Evolutionary conservation across 2,797 vertebrate genomes (phyloP), one percentile per base, ranked within the genome.

Genomic region (Myotis pilosus): DNA sequence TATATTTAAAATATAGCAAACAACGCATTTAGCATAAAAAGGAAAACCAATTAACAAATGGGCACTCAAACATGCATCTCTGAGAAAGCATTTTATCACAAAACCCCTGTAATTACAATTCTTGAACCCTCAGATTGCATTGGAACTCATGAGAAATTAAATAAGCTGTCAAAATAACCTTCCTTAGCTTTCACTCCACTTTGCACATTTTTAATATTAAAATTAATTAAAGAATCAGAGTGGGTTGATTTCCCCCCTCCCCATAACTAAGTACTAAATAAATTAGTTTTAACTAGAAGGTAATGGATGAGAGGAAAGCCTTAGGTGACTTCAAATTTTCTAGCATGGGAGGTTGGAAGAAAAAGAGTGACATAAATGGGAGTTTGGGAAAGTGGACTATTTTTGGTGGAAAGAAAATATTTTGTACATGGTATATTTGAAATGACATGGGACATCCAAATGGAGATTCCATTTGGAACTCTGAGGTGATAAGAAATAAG

Each of bases 1-100:
- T 96, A 89, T 95, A 95, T 88, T 97, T 87, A 96, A 97, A 97
- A 95, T 68, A 85, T 66, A 79, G 91, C 88, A 85, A 71, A 64
- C 68, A 93, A 93, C 68, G 68, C 81, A 93, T 93, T 95, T 94
- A 81, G 88, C 94, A 94, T 78, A 87, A 80, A 89, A 89, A 82
- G 85, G 91, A 91, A 96, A 95, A 92, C 44, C 87, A 96, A 80
- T 95, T 89, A 93, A 93, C 53, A 94, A 96, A 89, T n/a, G 72
- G 69, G 36, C 85, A 85, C 57, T 96, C 76, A 72, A 86, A 92
- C 92, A 41, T 82, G 55, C 94, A 94, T 95, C 69, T 85, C 49
- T 80, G 68, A 96, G 89, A 80, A 96, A 89, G 82, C 90, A 95
- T 95, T 94, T 97, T 83, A 86, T 90, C 90, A 94, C 68, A 3